These are phyloP conservation scores for Thunnus maccoyii DNA, from an alignment of 2,113 vertebrate species.

Conservation along the genomic window DNA sequence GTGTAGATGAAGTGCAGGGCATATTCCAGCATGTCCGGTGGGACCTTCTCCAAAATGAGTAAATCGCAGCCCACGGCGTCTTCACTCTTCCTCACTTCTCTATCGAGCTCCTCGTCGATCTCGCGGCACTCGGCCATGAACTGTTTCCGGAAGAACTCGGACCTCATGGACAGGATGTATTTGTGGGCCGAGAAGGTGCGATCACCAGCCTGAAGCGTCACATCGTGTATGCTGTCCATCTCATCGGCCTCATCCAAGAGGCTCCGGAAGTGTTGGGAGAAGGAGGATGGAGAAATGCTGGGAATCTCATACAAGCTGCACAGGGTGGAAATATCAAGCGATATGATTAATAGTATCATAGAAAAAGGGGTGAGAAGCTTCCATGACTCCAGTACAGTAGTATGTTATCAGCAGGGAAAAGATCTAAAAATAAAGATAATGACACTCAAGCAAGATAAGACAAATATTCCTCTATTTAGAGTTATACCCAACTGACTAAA, in stretches of 20 bases:
- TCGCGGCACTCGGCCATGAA: constrained; percentile 83
- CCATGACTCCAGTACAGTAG: background rate
- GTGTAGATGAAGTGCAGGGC: constrained; percentile 94
- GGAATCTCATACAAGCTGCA: constrained; percentile 95
- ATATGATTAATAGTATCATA: background rate
- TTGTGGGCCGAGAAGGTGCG: constrained; percentile 93
- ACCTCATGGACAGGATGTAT: constrained; percentile 91
- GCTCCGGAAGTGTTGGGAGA: constrained; percentile 90
- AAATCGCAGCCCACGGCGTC: constrained; percentile 93
- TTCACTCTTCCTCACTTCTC: constrained; percentile 86
- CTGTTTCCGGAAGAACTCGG: constrained; percentile 91
- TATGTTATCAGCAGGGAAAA: background rate
- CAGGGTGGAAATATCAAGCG: background rate
- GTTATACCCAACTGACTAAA: background rate
- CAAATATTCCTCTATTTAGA: background rate
- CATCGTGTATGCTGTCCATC: constrained; percentile 95
- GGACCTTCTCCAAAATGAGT: constrained; percentile 91
- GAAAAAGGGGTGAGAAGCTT: background rate
- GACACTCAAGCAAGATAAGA: background rate
- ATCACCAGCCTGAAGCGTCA: constrained; percentile 91
- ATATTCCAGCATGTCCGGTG: constrained; percentile 91
- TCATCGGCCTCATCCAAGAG: constrained; percentile 92
- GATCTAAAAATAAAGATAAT: constrained; percentile 14
- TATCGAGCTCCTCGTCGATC: constrained; percentile 72
- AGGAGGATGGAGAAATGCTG: constrained; percentile 89